A percentile compares a stretch with the other conserved stretches of the same genome.
Conservation (phyloP, 1,140 invertebrate species). For the Triops longicaudatus region DNA sequence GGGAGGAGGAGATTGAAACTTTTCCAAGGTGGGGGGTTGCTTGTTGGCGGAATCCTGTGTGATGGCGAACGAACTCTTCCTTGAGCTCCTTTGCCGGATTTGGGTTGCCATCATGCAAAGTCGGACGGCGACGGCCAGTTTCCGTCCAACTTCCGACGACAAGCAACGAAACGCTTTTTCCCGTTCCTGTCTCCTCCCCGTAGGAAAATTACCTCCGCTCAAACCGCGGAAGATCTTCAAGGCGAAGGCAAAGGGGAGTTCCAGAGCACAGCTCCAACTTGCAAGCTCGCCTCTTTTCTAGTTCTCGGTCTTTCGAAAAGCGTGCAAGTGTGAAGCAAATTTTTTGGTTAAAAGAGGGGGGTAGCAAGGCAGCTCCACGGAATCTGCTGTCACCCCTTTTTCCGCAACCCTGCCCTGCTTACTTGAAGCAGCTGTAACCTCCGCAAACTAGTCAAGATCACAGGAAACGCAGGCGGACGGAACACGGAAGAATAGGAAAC, state of each 20-base stretch:
- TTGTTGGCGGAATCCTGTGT: slow-evolving; percentile 9
- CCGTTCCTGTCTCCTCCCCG: slow-evolving; percentile 9
- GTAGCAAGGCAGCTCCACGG: slow-evolving; percentile 1
- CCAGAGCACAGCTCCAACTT: neutral
- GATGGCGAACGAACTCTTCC: neutral
- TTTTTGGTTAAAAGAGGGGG: neutral
- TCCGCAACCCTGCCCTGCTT: slow-evolving; percentile 1
- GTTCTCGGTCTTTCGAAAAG: neutral
- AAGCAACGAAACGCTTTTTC: slow-evolving; percentile 15
- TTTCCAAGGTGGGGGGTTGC: neutral
- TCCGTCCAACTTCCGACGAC: slow-evolving; percentile 13
- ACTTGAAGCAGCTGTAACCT: neutral
- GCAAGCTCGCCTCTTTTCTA: neutral
- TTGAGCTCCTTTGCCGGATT: neutral
- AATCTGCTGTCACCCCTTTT: neutral
- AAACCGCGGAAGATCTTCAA: slow-evolving; percentile 2
- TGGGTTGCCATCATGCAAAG: slow-evolving; percentile 10
- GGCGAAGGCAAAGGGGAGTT: neutral
- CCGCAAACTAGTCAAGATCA: neutral
- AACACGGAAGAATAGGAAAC: slow-evolving; percentile 15
- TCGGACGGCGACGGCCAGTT: slow-evolving; percentile 13
- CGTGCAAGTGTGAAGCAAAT: slow-evolving; percentile 2
- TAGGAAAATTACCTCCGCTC: neutral
- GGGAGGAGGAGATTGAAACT: neutral
- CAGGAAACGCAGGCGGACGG: slow-evolving; percentile 13